phyloP scores from a whole-genome alignment of 1,140 invertebrate genomes.

The Drosophila ironensis region DNA sequence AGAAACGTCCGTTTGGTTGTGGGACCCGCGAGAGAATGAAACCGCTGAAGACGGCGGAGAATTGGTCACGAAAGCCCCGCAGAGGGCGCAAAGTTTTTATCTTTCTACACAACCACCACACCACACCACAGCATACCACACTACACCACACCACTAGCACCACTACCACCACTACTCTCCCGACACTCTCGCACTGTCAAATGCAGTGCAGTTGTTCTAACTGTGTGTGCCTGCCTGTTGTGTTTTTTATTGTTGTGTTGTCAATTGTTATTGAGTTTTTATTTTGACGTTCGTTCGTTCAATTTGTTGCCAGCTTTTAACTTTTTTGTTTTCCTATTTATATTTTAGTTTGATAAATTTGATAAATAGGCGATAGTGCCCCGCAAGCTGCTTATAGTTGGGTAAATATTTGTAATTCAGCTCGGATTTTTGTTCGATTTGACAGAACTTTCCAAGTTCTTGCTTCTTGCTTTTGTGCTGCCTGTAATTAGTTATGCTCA shows the following conservation, averaged over 20 bases:
- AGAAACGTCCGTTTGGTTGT: constrained; percentile 32
- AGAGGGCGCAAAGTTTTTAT: constrained; percentile 15
- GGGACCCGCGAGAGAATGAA: constrained; percentile 33
- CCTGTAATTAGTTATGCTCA: too few species aligned
- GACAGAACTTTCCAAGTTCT: neutral
- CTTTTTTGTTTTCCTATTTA: neutral
- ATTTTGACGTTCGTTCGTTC: constrained; percentile 19
- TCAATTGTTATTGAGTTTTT: constrained; percentile 47
- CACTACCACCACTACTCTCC: neutral
- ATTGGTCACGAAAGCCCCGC: neutral
- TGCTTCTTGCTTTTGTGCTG: constrained; percentile 1
- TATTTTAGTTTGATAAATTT: constrained; percentile 46
- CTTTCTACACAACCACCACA: constrained; percentile 10
- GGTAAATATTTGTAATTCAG: constrained; percentile 14
- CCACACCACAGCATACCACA: too few species aligned
- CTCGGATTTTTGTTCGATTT: neutral
- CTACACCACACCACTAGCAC: too few species aligned
- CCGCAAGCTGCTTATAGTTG: constrained; percentile 17
- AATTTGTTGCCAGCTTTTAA: constrained; percentile 62
- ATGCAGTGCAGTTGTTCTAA: neutral
- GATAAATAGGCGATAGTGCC: constrained; percentile 30
- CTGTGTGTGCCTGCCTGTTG: neutral
- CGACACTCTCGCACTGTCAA: constrained; percentile 32
- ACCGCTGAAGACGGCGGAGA: constrained; percentile 2
- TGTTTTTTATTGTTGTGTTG: too few species aligned